phyloP scores from a whole-genome alignment of 2,888 invertebrate genomes.

The Temnothorax unifasciatus region DNA sequence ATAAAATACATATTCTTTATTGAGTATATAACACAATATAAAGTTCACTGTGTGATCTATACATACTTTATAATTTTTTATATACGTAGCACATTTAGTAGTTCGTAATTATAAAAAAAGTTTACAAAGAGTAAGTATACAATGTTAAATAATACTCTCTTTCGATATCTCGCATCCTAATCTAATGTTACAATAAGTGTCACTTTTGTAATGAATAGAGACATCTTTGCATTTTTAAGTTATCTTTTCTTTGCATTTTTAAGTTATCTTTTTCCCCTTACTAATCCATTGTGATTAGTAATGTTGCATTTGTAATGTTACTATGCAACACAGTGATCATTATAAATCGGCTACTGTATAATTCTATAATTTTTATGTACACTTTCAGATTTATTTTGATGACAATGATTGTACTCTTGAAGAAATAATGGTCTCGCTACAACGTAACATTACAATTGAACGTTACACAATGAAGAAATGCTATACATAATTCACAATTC shows the following conservation, averaged over 20 bases:
- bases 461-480: conserved; percentile 46
- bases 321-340: conserved; percentile 5
- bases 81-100: conserved; percentile 66
- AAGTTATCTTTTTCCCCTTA: neutral
- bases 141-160: conserved; percentile 67
- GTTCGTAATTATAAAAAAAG: conserved; percentile 66
- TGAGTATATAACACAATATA: conserved; percentile 69
- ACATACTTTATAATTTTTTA: conserved; percentile 22
- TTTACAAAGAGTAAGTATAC: conserved; percentile 53
- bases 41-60: conserved; percentile 64
- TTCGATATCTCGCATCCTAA: conserved; percentile 48
- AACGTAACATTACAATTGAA: conserved; percentile 48
- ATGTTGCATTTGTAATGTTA: conserved; percentile 55
- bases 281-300: conserved; percentile 17
- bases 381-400: conserved; percentile 8
- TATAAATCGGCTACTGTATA: conserved; percentile 44
- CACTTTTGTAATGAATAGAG: conserved; percentile 77
- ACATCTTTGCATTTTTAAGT: conserved; percentile 52
- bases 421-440: conserved; percentile 21
- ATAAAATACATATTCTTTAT: conserved; percentile 74
- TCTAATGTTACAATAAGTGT: conserved; percentile 66
- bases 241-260: conserved; percentile 36
- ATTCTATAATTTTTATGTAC: conserved; percentile 39
- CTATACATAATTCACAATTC: conserved; percentile 43
- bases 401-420: conserved; percentile 4